Evolutionary conservation across 2,113 vertebrate species (phyloP), one percentile per base, ranked within the genome.

Genomic region (Dunckerocampus dactyliophorus): DNA sequence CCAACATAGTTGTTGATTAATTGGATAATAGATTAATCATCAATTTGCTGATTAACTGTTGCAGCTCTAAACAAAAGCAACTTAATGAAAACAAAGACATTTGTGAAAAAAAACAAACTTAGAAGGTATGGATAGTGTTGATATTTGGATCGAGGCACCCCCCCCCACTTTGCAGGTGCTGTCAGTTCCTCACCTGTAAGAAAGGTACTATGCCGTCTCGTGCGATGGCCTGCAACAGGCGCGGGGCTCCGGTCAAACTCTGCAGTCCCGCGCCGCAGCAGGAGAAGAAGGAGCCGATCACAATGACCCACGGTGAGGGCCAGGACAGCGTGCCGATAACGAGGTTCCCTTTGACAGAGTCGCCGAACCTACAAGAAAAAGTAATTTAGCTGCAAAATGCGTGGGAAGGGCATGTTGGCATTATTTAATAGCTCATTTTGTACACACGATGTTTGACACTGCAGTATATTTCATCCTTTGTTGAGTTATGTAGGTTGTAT

Each of bases 251-350:
- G 0, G 96, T 98, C 60, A 98, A 89, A 65, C 95, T 98, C 87
- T 98, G 96, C 0, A 98, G 92, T 51, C 95, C 96, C 0, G 95
- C 95, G 1, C 95, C 95, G 1, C 95, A 98, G 8, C 95, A 98
- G 69, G 95, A 98, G 81, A 98, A 98, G 85, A 98, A 98, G 0
- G 96, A 98, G 55, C 96, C 96, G 3, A 98, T 98, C 68, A 98
- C 94, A 31, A 98, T 98, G 21, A 98, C 96, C 96, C 96, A 98
- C 0, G 95, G 95, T 1, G 95, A 98, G 0, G 96, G 96, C 96
- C 96, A 98, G 1, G 96, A 95, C 65, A 98, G 76, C 0, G 91
- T 94, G 61, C 94, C 96, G 3, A 98, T 96, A 34, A 98, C 95
- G 16, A 98, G 89, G 62, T 95, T 96, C 53, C 94, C 92, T 76